phyloP scores from a whole-genome alignment of 2,797 vertebrate species.

The Poecile montanus region DNA sequence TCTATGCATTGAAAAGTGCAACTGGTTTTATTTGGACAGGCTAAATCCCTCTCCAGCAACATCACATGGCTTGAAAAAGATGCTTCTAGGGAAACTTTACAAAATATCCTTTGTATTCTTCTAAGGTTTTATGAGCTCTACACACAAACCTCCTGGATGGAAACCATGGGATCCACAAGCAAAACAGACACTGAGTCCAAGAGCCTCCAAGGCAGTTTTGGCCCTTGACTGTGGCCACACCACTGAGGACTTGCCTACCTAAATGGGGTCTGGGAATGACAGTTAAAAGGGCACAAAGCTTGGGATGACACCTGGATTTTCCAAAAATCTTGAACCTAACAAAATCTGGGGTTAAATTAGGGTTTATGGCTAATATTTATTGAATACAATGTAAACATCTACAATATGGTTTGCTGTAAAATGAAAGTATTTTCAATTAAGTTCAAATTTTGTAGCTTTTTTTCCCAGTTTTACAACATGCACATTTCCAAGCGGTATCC shows the following conservation, averaged over 20 bases:
- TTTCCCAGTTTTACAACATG: background rate
- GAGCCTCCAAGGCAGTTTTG: background rate
- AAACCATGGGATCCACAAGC: background rate
- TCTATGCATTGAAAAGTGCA: background rate
- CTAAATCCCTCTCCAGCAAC: background rate
- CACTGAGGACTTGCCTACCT: background rate
- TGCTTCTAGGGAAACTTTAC: background rate
- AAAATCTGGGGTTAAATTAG: background rate
- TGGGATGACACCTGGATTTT: background rate
- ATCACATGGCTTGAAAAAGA: background rate
- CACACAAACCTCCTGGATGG: background rate
- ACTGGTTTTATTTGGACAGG: background rate
- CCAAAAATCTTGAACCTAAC: background rate
- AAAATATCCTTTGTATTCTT: background rate
- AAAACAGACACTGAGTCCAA: background rate
- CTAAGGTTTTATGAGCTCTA: background rate
- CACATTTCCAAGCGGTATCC: background rate
- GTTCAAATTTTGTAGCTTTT: background rate
- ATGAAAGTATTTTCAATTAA: background rate
- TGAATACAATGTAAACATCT: background rate
- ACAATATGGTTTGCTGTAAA: background rate
- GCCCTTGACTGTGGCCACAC: background rate
- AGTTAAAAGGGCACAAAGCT: background rate
- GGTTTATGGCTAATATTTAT: background rate
- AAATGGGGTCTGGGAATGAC: background rate